A percentile compares a stretch with the other conserved stretches of the same genome.
Conservation (phyloP, 1,140 invertebrate genomes). For the Drosophila parabipectinata region DNA sequence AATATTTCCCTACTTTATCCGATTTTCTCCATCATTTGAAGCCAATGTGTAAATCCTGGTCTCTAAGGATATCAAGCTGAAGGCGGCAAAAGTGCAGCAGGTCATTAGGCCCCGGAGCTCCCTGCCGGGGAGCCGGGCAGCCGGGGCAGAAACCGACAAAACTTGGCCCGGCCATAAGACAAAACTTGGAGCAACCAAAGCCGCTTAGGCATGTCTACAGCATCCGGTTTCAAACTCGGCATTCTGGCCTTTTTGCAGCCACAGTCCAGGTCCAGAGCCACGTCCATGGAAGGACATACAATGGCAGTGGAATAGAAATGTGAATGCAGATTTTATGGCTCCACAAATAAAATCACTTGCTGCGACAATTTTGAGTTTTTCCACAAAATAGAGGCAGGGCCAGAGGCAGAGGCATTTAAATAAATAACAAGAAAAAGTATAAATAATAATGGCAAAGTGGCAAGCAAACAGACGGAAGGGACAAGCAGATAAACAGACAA, state of each 20-base stretch:
- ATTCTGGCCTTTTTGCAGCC: not conserved
- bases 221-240: slow-evolving; percentile 42
- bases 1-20: slow-evolving; percentile 17
- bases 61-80: slow-evolving; percentile 28
- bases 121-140: too few relatives aligned
- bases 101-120: slow-evolving; percentile 45
- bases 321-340: slow-evolving; percentile 64
- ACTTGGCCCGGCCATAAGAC: slow-evolving; percentile 31
- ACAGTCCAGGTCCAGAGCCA: not conserved
- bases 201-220: slow-evolving; percentile 68
- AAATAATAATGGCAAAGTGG: slow-evolving; percentile 68
- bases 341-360: slow-evolving; percentile 64
- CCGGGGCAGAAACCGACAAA: slow-evolving; percentile 1
- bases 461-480: slow-evolving; percentile 29
- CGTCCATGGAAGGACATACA: slow-evolving; percentile 27
- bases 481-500: slow-evolving; percentile 23
- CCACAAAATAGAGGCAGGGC: slow-evolving; percentile 21
- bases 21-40: slow-evolving; percentile 28
- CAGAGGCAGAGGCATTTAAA: slow-evolving; percentile 51
- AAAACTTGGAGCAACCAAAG: slow-evolving; percentile 58
- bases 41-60: slow-evolving; percentile 33
- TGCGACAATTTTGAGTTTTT: slow-evolving; percentile 47
- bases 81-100: slow-evolving; percentile 33
- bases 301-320: slow-evolving; percentile 63
- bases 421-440: slow-evolving; percentile 69